Conservation (phyloP, 2,797 vertebrate genomes). For the Astyanax mexicanus region DNA sequence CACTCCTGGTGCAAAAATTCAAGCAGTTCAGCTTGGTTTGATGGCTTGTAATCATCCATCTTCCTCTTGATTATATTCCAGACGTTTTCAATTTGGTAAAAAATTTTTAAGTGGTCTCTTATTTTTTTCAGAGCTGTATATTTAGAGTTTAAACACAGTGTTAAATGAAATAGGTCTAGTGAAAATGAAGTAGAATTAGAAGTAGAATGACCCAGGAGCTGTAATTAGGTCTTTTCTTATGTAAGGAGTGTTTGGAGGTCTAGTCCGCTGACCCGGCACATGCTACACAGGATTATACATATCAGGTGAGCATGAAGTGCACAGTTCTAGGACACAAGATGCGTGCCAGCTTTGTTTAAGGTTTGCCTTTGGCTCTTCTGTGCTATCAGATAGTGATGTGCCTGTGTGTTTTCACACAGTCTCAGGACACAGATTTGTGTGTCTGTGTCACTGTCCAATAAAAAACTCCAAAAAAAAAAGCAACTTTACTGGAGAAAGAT, state of each 20-base stretch:
- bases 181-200: not conserved
- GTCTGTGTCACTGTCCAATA: too few relatives aligned
- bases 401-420: not conserved
- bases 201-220: not conserved
- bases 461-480: too few relatives aligned
- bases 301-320: not conserved
- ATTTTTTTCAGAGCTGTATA: too few relatives aligned
- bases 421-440: too few relatives aligned
- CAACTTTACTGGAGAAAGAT: too few relatives aligned
- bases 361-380: not conserved
- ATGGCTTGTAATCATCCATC: too few relatives aligned
- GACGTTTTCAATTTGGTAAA: too few relatives aligned
- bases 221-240: conserved; percentile 3
- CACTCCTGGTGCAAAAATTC: too few relatives aligned
- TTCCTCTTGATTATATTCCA: too few relatives aligned
- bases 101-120: too few relatives aligned
- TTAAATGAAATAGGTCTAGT: not conserved
- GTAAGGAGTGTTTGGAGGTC: not conserved
- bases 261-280: not conserved
- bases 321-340: not conserved
- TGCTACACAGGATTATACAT: not conserved
- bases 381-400: not conserved
- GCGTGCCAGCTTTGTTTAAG: not conserved
- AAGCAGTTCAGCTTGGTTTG: too few relatives aligned
- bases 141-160: too few relatives aligned